Conservation (phyloP, 2,113 vertebrate species). For the Apeltes quadracus region DNA sequence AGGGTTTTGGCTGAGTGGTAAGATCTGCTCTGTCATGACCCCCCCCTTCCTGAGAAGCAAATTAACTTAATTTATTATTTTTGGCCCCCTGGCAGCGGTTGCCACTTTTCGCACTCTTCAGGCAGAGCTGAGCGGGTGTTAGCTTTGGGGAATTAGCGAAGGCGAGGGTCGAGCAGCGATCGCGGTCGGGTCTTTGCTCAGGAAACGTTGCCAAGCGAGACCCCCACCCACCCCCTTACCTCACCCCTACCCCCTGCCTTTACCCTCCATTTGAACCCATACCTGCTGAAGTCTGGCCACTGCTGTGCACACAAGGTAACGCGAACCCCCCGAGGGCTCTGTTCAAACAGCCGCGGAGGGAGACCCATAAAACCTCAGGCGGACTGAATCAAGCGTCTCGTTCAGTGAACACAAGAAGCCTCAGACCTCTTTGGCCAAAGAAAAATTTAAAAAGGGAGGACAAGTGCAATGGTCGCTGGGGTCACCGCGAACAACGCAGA, state of each 20-base stretch:
- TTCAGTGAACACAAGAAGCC: conserved; percentile 3
- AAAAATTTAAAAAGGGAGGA: conserved; percentile 18
- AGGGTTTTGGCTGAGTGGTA: conserved; percentile 64
- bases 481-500: conserved; percentile 32
- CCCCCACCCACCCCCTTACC: neutral
- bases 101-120: conserved; percentile 63
- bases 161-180: conserved; percentile 32
- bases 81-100: conserved; percentile 63
- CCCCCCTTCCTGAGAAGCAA: conserved; percentile 51
- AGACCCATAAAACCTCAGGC: conserved; percentile 46
- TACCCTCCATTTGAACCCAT: conserved; percentile 56
- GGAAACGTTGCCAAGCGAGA: conserved; percentile 53
- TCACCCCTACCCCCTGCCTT: neutral
- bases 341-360: conserved; percentile 51
- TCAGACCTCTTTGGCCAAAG: conserved; percentile 4
- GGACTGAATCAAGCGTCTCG: conserved; percentile 34
- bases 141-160: conserved; percentile 65
- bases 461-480: conserved; percentile 21
- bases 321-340: conserved; percentile 49
- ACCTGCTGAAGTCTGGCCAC: conserved; percentile 73
- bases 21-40: conserved; percentile 40
- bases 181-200: conserved; percentile 60
- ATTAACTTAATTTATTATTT: conserved; percentile 79
- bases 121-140: conserved; percentile 58
- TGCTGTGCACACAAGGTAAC: conserved; percentile 56